Conservation (phyloP, 2,888 invertebrate species). For the Syritta pipiens region DNA sequence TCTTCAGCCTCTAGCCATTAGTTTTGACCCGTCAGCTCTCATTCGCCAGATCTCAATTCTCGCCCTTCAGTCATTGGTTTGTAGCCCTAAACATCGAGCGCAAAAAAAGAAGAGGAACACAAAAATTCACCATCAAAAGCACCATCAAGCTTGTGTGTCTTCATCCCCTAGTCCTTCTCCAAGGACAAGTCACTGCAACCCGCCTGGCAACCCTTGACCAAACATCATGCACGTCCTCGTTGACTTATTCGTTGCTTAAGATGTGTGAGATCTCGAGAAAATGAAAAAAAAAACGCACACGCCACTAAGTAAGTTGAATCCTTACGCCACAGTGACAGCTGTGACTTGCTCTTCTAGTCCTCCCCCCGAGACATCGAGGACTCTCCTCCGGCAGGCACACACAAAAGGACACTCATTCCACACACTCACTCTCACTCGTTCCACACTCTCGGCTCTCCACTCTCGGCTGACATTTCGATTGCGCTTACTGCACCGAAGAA, state of each 20-base stretch:
- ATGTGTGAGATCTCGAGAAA: slow-evolving; percentile 8
- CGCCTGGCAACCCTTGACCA: slow-evolving; percentile 11
- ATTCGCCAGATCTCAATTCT: no score
- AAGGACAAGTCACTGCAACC: background rate
- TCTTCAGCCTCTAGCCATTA: no score
- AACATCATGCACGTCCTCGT: background rate
- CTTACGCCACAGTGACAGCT: slow-evolving; percentile 50
- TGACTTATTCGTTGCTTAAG: slow-evolving; percentile 19
- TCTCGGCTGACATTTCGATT: slow-evolving; percentile 37
- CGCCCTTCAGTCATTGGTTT: no score
- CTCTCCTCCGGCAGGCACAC: background rate
- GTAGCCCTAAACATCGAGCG: no score
- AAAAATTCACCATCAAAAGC: no score
- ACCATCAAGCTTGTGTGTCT: no score
- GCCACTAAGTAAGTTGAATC: slow-evolving; percentile 49
- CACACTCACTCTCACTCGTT: no score
- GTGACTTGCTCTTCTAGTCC: slow-evolving; percentile 31
- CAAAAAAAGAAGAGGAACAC: no score
- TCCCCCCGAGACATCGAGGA: slow-evolving; percentile 5
- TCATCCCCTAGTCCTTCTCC: background rate
- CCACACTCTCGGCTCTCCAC: no score
- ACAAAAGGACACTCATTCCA: slow-evolving; percentile 17
- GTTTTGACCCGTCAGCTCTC: no score
- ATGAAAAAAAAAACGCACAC: slow-evolving; percentile 18
- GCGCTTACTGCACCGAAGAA: slow-evolving; percentile 39